Evolutionary conservation across 1,140 invertebrate species (phyloP).

Genomic region (Procambarus clarkii): DNA sequence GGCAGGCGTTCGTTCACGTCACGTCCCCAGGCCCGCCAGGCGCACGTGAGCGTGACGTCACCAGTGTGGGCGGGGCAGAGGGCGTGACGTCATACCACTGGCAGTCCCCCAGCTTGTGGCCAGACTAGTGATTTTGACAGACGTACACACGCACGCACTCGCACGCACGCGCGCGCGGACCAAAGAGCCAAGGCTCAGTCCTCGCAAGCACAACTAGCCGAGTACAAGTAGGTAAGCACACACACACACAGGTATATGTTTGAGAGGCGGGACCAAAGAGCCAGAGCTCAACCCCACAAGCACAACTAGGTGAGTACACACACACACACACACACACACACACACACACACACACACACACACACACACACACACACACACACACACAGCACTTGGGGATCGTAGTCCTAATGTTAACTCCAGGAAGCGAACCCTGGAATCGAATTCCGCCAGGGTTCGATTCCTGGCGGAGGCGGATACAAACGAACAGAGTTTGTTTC

Average conservation of each 20-base stretch:
- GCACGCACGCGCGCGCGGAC: too few species aligned
- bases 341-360: not conserved
- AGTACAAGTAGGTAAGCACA: not conserved
- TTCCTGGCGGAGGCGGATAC: too few species aligned
- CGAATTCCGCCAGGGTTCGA: too few species aligned
- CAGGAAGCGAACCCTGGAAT: too few species aligned
- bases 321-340: not conserved
- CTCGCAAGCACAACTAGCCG: not conserved
- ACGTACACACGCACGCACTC: not conserved
- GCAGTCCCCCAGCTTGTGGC: not conserved
- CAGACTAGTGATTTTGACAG: conserved; percentile 31
- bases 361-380: not conserved
- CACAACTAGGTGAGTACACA: not conserved
- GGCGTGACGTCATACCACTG: conserved; percentile 21
- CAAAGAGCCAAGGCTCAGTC: too few species aligned
- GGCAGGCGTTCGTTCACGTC: not conserved
- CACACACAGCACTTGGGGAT: not conserved
- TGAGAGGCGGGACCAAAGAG: too few species aligned
- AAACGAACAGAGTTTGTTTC: too few species aligned
- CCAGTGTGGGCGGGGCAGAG: not conserved
- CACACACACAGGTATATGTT: too few species aligned
- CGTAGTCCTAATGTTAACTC: too few species aligned
- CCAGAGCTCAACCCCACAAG: too few species aligned
- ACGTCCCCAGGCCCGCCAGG: not conserved
- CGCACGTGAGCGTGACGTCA: conserved; percentile 13